Evolutionary conservation across 1,140 invertebrate species (phyloP).

Genomic region (Drosophila persimilis): DNA sequence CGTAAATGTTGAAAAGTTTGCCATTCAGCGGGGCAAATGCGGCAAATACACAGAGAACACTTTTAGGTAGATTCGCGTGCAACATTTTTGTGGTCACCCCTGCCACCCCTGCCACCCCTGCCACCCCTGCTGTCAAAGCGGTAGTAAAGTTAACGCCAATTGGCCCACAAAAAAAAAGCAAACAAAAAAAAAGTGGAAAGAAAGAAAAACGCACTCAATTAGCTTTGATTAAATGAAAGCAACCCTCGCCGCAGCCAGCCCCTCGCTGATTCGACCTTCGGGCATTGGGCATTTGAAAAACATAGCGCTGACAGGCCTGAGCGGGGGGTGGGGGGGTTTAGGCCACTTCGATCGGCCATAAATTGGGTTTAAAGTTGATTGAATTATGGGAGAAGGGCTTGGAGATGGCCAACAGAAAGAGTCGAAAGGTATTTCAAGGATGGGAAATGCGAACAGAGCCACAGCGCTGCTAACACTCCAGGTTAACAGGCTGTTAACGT

Average conservation of each 20-base stretch:
- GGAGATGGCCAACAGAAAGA: no score
- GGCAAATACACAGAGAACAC: no score
- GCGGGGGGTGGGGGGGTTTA: neutral
- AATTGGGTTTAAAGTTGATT: constrained; percentile 21
- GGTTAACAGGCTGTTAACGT: no score
- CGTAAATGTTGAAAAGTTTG: constrained; percentile 46
- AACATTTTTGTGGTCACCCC: constrained; percentile 40
- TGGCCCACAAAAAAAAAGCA: neutral
- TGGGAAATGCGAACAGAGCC: no score
- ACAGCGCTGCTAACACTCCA: no score
- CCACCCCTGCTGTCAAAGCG: constrained; percentile 39
- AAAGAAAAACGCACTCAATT: constrained; percentile 44
- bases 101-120: neutral
- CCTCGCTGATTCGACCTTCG: neutral
- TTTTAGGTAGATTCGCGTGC: constrained; percentile 19
- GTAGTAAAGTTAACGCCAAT: constrained; percentile 56
- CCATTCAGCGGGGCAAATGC: neutral
- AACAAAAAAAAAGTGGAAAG: no score
- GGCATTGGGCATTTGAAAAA: neutral
- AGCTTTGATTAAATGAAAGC: constrained; percentile 60
- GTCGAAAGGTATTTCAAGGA: no score
- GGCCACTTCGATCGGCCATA: constrained; percentile 7
- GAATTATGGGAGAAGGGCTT: no score
- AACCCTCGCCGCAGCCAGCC: neutral
- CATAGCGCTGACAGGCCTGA: neutral